phyloP scores from a whole-genome alignment of 2,113 vertebrate genomes.

The Lepus europaeus region DNA sequence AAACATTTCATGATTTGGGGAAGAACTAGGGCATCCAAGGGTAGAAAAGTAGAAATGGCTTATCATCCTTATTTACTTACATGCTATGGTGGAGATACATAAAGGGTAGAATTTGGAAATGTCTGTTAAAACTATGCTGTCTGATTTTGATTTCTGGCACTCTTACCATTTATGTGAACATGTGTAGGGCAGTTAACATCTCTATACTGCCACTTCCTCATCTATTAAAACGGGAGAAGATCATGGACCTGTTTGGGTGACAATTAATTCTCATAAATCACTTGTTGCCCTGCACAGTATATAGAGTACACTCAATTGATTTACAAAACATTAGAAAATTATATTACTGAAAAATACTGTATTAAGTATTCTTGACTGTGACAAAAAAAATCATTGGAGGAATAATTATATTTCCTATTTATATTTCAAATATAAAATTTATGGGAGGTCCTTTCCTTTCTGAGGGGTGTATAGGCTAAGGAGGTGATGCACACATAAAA shows the following conservation, averaged over 20 bases:
- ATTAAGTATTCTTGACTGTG: not conserved
- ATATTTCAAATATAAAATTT: not conserved
- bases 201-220: not conserved
- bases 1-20: constrained; percentile 54
- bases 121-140: not conserved
- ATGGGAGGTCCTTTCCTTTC: not conserved
- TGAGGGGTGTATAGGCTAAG: not conserved
- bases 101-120: not conserved
- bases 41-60: constrained; percentile 21
- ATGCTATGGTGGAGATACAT: not conserved
- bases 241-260: not conserved
- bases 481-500: not conserved
- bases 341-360: not conserved
- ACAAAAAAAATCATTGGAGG: not conserved
- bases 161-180: not conserved
- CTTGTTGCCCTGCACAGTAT: not conserved
- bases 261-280: constrained; percentile 31
- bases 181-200: not conserved
- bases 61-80: not conserved
- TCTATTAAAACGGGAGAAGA: constrained; percentile 11
- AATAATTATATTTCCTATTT: not conserved
- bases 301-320: not conserved
- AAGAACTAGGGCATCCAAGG: constrained; percentile 47
- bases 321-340: not conserved
- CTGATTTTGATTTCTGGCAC: not conserved